phyloP scores from a whole-genome alignment of 2,113 vertebrate genomes.

The Varanus salvator region DNA sequence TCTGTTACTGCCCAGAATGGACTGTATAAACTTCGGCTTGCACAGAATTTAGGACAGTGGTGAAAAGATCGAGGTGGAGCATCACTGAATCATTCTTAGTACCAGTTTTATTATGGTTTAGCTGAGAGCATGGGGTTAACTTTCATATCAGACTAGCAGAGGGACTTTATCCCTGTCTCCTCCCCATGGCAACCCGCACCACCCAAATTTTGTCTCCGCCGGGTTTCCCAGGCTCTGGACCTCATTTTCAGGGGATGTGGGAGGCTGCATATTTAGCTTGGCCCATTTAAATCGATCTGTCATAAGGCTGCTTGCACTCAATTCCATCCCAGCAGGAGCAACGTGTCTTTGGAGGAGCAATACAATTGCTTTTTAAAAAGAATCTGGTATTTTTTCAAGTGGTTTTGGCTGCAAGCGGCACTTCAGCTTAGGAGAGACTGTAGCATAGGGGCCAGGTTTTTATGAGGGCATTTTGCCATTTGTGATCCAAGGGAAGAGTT shows the following conservation, averaged over 20 bases:
- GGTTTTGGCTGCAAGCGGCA: not conserved
- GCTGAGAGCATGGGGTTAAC: not conserved
- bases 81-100: no score
- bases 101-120: not conserved
- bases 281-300: not conserved
- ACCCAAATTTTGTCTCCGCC: no score
- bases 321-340: not conserved
- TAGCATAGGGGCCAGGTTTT: not conserved
- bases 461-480: no score
- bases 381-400: not conserved
- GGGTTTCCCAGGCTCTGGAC: no score
- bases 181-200: no score
- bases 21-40: no score
- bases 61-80: no score
- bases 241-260: no score
- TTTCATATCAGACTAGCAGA: no score
- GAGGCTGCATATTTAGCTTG: not conserved
- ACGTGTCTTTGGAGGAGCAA: not conserved
- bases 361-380: not conserved
- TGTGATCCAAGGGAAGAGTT: not conserved
- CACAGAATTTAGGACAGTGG: no score
- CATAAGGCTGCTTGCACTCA: not conserved
- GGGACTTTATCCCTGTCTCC: no score
- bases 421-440: not conserved
- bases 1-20: no score